A percentile compares a stretch with the other conserved stretches of the same genome.
Conservation (phyloP, 1,140 invertebrate genomes). For the Caenorhabditis latens region DNA sequence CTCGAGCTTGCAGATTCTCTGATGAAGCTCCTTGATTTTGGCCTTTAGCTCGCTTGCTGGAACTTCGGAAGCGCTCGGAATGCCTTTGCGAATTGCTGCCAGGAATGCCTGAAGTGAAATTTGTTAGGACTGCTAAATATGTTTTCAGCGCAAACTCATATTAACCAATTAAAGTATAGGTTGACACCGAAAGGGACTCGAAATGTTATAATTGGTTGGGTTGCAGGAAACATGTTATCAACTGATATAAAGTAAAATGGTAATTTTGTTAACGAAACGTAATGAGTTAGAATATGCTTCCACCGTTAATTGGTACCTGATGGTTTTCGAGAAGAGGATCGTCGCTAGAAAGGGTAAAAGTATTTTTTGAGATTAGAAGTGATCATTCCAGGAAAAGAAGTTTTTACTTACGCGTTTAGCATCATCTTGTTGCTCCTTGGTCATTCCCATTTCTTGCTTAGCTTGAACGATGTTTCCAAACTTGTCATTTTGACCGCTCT, state of each 20-base stretch:
- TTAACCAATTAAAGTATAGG: background rate
- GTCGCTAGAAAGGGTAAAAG: constrained; percentile 34
- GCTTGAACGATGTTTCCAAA: constrained; percentile 88
- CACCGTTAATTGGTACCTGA: background rate
- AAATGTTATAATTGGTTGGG: constrained; percentile 28
- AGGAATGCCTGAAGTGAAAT: constrained; percentile 44
- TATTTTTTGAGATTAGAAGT: background rate
- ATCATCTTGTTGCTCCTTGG: constrained; percentile 97
- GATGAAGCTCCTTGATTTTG: constrained; percentile 84
- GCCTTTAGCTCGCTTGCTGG: constrained; percentile 72
- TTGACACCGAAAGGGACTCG: constrained; percentile 59
- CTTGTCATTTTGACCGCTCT: constrained; percentile 75
- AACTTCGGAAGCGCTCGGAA: constrained; percentile 57
- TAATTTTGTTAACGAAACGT: too few relatives aligned
- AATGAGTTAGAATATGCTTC: too few relatives aligned
- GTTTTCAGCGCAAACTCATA: background rate
- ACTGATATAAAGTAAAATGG: too few relatives aligned
- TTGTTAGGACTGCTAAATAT: too few relatives aligned
- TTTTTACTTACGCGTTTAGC: constrained; percentile 82
- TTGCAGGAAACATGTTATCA: too few relatives aligned
- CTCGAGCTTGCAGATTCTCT: constrained; percentile 93
- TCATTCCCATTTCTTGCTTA: constrained; percentile 94
- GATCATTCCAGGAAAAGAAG: background rate
- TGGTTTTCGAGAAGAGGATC: constrained; percentile 47
- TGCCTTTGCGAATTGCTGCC: constrained; percentile 42